Conservation (phyloP, 2,113 vertebrate species). For the Coracopsis vasa region DNA sequence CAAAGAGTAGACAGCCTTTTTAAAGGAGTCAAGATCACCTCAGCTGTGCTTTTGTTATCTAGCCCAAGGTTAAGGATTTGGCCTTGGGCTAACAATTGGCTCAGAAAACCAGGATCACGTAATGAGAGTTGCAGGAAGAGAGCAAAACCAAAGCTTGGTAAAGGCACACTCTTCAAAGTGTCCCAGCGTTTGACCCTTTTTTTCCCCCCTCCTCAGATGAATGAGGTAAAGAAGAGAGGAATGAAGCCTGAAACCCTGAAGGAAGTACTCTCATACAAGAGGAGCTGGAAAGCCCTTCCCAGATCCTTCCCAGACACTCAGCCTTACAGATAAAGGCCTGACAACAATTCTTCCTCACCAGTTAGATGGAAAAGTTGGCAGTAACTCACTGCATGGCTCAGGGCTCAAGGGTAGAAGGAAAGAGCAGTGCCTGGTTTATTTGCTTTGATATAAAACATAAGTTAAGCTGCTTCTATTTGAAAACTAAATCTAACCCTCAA, state of each 20-base stretch:
- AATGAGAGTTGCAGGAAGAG: slow-evolving; percentile 45
- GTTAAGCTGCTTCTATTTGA: background rate
- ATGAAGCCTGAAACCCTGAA: background rate
- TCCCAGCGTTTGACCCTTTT: background rate
- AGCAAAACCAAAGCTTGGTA: slow-evolving; percentile 21
- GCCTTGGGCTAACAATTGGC: slow-evolving; percentile 57
- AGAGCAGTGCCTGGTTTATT: background rate
- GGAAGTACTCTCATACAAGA: background rate
- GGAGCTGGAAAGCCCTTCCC: background rate
- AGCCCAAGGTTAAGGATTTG: slow-evolving; percentile 56
- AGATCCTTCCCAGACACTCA: background rate
- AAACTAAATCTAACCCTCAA: background rate
- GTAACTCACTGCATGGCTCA: background rate
- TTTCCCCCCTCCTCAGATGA: fast-evolving
- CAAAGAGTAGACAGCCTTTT: slow-evolving; percentile 56
- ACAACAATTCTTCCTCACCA: background rate
- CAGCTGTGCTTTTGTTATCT: slow-evolving; percentile 61
- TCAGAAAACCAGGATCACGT: slow-evolving; percentile 45
- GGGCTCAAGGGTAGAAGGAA: background rate
- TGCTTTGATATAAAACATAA: background rate
- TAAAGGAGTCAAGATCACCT: slow-evolving; percentile 58
- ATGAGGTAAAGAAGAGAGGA: background rate
- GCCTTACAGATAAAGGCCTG: background rate
- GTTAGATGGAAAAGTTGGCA: background rate
- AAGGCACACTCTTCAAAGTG: slow-evolving; percentile 38